Evolutionary conservation across 1,140 invertebrate genomes (phyloP).

Genomic region (Chironomus tepperi): DNA sequence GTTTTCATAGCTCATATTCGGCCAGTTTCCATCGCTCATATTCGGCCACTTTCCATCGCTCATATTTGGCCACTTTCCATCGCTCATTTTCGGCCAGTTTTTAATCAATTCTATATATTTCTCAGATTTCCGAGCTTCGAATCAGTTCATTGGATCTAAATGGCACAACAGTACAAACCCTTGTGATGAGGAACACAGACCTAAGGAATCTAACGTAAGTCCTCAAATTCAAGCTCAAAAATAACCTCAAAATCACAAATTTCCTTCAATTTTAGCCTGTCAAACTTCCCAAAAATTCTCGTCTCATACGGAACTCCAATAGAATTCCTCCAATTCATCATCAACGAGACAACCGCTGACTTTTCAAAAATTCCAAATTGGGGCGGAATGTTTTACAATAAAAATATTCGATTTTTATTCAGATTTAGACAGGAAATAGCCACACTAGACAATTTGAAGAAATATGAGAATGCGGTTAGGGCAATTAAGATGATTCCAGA

Average conservation of each 20-base stretch:
- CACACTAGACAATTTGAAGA: neutral
- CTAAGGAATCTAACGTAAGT: neutral
- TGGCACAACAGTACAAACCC: neutral
- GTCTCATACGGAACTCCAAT: neutral
- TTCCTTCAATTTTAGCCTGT: neutral
- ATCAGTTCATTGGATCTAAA: neutral
- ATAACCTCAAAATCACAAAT: neutral
- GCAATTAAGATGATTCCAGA: neutral
- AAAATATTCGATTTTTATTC: conserved; percentile 1
- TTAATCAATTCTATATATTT: neutral
- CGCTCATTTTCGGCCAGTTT: too few species aligned
- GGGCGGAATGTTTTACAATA: conserved; percentile 17
- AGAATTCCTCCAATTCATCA: neutral
- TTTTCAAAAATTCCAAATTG: neutral
- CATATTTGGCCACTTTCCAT: too few species aligned
- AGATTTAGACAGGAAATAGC: neutral
- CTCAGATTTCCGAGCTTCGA: neutral
- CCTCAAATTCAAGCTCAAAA: neutral
- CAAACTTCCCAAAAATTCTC: conserved; percentile 10
- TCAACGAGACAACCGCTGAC: conserved; percentile 2
- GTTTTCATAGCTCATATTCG: too few species aligned
- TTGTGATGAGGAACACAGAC: neutral
- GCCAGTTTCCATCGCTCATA: too few species aligned
- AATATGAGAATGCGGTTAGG: conserved; percentile 2
- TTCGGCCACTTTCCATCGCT: too few species aligned